phyloP scores from a whole-genome alignment of 2,797 vertebrate genomes.

The Darevskia mixta region DNA sequence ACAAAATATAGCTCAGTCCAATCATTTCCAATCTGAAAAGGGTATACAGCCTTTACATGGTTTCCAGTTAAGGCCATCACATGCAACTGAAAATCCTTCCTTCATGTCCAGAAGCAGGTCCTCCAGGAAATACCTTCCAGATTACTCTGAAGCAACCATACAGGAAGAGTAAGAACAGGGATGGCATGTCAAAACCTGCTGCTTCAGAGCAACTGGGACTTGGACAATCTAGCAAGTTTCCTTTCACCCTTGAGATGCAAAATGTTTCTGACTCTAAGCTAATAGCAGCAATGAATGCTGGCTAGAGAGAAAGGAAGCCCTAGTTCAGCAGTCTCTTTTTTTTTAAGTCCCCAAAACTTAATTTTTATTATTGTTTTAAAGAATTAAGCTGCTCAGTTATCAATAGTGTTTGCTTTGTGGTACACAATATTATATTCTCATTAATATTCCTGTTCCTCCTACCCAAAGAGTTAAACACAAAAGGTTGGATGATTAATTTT shows the following conservation, averaged over 20 bases:
- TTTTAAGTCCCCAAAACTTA: not conserved
- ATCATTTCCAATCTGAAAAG: not conserved
- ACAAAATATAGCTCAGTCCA: not conserved
- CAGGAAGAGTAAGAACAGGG: not conserved
- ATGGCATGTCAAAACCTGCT: no score
- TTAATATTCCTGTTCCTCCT: constrained; percentile 31
- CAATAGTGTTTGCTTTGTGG: not conserved
- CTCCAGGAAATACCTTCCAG: not conserved
- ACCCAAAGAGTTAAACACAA: constrained; percentile 44
- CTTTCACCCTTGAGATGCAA: no score
- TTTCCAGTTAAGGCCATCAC: constrained; percentile 29
- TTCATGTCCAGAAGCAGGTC: not conserved
- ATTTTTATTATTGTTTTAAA: not conserved
- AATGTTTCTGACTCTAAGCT: not conserved
- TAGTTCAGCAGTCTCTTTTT: no score
- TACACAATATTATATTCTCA: not conserved
- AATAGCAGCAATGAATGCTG: not conserved
- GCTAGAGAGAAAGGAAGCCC: not conserved
- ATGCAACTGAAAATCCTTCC: constrained; percentile 8
- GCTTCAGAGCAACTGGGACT: not conserved
- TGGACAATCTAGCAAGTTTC: no score
- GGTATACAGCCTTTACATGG: constrained; percentile 29
- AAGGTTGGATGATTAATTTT: constrained; percentile 51
- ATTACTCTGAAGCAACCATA: not conserved
- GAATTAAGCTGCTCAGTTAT: not conserved